Evolutionary conservation across 2,113 vertebrate species (phyloP).

Genomic region (Vireo altiloquus): DNA sequence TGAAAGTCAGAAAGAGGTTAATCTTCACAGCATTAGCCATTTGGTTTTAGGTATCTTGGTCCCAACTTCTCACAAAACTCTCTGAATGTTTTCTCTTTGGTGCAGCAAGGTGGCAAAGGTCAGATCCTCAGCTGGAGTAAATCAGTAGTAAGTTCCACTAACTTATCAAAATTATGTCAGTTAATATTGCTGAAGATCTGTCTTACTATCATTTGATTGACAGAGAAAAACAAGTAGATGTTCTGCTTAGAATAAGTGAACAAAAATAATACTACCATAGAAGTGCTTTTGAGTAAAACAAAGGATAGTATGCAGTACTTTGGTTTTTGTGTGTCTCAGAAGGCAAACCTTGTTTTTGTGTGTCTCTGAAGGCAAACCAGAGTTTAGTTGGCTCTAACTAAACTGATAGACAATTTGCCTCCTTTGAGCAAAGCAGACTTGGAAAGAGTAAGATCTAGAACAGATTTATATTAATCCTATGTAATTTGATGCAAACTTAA

Average conservation of each 20-base stretch:
- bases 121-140: background rate
- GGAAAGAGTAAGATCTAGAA: background rate
- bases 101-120: background rate
- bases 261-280: background rate
- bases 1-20: background rate
- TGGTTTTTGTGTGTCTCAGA: background rate
- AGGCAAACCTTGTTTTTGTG: background rate
- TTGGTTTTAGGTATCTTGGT: background rate
- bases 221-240: background rate
- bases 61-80: background rate
- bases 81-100: background rate
- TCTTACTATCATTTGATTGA: background rate
- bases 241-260: background rate
- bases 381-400: background rate
- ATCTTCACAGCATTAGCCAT: background rate
- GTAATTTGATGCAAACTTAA: conserved; percentile 28
- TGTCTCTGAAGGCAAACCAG: background rate
- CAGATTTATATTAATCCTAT: background rate
- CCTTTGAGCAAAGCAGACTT: background rate
- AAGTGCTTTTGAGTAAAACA: background rate
- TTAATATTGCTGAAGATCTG: background rate
- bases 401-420: background rate
- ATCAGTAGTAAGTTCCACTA: background rate
- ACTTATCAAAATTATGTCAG: background rate
- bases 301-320: background rate